Base-by-base conservation (phyloP, 2,888 invertebrate species). In the Rhimphoctona megacephalus region DNA sequence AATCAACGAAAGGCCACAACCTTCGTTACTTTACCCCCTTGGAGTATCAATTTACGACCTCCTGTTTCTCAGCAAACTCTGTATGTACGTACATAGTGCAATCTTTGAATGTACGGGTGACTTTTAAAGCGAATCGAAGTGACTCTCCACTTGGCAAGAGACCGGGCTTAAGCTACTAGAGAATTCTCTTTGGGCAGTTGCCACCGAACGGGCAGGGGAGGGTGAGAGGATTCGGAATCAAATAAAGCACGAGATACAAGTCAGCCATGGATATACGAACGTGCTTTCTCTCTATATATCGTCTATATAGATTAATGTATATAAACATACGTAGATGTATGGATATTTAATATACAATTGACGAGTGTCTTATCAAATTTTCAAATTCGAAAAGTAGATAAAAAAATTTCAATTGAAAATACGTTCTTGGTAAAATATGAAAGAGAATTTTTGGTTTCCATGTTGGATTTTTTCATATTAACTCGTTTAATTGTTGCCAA, bases 101-200 rank as follows among this genome's bases (percentile, higher is more conserved):
- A 79, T 81, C 73, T 57, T 46, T 67, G 79, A 66, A 73, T 83
- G 84, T 86, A 70, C 77, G 83, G 87, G 90, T 91, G 91, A 92
- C 90, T 93, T 90, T 91, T 90, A 92, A 92, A 91, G 90, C 91
- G 91, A 91, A 92, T 92, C 91, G 90, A 90, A 92, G 92, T 90
- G 92, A 91, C 92, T 93, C 82, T 86, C 88, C 84, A 89, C 88
- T 91, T 91, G 91, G 91, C 90, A 91, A 90, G 89, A 87, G 89
- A 90, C 86, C 88, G 89, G 89, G 88, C 82, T 87, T 83, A 90
- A 84, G 87, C 90, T 92, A 91, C 93, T 94, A 92, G 91, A 89
- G 91, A 92, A 94, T 94, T 94, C 93, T 92, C 94, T 94, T 93
- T 94, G 92, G 92, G 91, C 90, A 87, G 88, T 90, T 92, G 92